Percentiles rank a stretch among this genome's conserved stretches.
These are phyloP conservation scores for Acholoe squamosa DNA, from an alignment of 2,888 invertebrate genomes.

Conservation along the genomic window DNA sequence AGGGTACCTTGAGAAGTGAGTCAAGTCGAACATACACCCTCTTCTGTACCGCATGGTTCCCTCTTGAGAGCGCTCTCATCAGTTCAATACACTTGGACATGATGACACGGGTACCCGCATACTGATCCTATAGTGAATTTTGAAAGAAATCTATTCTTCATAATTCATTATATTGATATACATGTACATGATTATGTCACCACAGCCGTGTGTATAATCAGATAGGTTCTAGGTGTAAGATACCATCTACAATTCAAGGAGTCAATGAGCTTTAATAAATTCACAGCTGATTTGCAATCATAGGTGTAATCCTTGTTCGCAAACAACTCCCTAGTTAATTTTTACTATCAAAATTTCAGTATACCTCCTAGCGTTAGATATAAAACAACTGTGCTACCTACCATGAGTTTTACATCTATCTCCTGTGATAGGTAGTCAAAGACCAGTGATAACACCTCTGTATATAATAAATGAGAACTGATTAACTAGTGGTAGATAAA, in stretches of 20 bases:
- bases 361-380: too few relatives aligned
- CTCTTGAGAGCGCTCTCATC: slow-evolving; percentile 79
- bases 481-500: too few relatives aligned
- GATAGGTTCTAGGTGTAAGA: too few relatives aligned
- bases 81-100: slow-evolving; percentile 81
- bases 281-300: too few relatives aligned
- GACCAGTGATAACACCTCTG: slow-evolving; percentile 81
- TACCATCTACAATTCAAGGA: too few relatives aligned
- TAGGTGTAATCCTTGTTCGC: too few relatives aligned
- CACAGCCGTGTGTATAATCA: too few relatives aligned
- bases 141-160: not conserved
- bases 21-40: slow-evolving; percentile 82
- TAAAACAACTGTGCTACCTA: slow-evolving; percentile 68
- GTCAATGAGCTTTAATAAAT: too few relatives aligned
- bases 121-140: slow-evolving; percentile 76
- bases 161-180: too few relatives aligned
- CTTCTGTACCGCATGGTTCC: slow-evolving; percentile 81
- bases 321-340: too few relatives aligned
- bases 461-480: slow-evolving; percentile 62
- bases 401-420: slow-evolving; percentile 81
- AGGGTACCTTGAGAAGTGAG: slow-evolving; percentile 79
- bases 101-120: slow-evolving; percentile 80
- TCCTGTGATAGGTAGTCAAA: slow-evolving; percentile 82
- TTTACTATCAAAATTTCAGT: too few relatives aligned
- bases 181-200: too few relatives aligned